These are phyloP conservation scores for Pandemis corylana DNA, from an alignment of 2,888 invertebrate genomes.

Conservation along the genomic window DNA sequence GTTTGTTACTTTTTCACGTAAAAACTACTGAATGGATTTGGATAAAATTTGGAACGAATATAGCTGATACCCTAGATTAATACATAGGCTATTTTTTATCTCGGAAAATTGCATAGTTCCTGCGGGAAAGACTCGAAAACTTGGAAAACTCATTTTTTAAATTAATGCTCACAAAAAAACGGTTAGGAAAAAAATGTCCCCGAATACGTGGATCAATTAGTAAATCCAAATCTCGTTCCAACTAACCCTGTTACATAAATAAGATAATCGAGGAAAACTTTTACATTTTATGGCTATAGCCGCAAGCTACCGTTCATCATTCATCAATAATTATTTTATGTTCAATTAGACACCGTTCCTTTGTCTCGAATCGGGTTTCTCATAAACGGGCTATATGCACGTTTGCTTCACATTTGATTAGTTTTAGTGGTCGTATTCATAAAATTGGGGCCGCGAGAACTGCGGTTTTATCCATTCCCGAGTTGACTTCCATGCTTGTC, in stretches of 20 bases:
- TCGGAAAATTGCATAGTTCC: too few species aligned
- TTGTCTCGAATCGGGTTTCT: conserved; percentile 56
- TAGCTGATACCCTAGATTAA: too few species aligned
- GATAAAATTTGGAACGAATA: too few species aligned
- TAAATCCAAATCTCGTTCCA: background rate
- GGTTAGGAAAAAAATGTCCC: too few species aligned
- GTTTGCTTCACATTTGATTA: conserved; percentile 59
- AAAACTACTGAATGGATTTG: too few species aligned
- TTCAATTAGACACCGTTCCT: conserved; percentile 60
- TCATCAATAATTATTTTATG: conserved; percentile 62
- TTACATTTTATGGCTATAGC: conserved; percentile 48
- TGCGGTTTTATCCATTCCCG: conserved; percentile 4
- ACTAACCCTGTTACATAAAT: conserved; percentile 39
- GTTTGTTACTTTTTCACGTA: too few species aligned
- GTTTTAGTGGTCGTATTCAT: conserved; percentile 57
- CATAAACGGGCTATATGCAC: conserved; percentile 60
- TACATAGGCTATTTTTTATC: too few species aligned
- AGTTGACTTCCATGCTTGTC: background rate
- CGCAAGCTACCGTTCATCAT: conserved; percentile 61
- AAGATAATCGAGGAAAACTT: conserved; percentile 46
- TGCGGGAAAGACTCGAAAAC: too few species aligned
- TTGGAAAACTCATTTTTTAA: too few species aligned
- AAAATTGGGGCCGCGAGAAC: conserved; percentile 57
- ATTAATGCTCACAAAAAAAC: too few species aligned
- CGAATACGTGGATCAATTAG: background rate